phyloP scores from a whole-genome alignment of 92 coral and sea anemone species.

The Isaurus tuberculatus region DNA sequence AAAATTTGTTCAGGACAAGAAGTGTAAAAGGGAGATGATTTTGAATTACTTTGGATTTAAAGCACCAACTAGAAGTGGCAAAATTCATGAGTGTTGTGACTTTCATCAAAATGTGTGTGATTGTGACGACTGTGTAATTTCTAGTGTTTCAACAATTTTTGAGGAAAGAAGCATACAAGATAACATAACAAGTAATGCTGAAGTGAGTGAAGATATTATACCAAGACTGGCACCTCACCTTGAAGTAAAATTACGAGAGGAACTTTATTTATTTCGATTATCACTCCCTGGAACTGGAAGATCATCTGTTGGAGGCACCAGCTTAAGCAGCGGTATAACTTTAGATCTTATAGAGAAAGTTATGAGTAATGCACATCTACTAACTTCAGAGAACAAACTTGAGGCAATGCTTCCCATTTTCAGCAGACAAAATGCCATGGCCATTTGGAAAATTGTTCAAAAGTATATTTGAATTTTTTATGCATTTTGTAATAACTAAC shows the following conservation, averaged over 20 bases:
- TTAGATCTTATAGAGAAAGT: constrained; percentile 53
- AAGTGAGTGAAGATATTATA: not conserved
- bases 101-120: constrained; percentile 38
- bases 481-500: not conserved
- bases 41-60: constrained; percentile 57
- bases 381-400: not conserved
- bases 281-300: constrained; percentile 46
- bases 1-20: constrained; percentile 24
- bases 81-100: constrained; percentile 71
- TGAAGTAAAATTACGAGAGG: constrained; percentile 1
- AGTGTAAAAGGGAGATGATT: constrained; percentile 66
- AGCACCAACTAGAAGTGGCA: constrained; percentile 21
- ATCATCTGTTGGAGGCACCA: constrained; percentile 61
- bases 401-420: constrained; percentile 55
- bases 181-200: not conserved
- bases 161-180: not conserved
- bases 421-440: constrained; percentile 52
- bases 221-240: not conserved
- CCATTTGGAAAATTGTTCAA: constrained; percentile 38
- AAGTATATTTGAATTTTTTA: constrained; percentile 9
- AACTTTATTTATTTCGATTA: not conserved
- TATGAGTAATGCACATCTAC: not conserved
- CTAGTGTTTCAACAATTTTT: not conserved
- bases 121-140: constrained; percentile 51
- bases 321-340: constrained; percentile 52